Percentiles rank a stretch among this genome's conserved stretches.
Evolutionary conservation across 2,888 invertebrate species (phyloP).

Genomic region (Chorisops tibialis): DNA sequence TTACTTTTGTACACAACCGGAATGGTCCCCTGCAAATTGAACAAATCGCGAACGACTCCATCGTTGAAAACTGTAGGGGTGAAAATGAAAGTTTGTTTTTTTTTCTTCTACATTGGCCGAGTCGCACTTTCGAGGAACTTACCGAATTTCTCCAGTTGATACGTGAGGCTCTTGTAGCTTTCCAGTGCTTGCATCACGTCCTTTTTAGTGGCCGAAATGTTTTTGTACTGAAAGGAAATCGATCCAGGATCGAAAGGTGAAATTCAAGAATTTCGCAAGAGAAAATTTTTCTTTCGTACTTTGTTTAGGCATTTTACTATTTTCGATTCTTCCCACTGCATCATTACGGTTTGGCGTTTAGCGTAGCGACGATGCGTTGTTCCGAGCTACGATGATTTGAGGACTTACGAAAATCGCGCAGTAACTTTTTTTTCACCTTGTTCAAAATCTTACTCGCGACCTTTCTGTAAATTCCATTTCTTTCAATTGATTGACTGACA

Average conservation of each 20-base stretch:
- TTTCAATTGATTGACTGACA: conserved; percentile 6
- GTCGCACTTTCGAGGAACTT: conserved; percentile 37
- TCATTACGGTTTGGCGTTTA: background rate
- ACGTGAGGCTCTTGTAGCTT: conserved; percentile 64
- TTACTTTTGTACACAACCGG: conserved; percentile 86
- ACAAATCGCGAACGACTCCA: conserved; percentile 74
- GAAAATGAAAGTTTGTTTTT: conserved; percentile 10
- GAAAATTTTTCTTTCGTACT: background rate
- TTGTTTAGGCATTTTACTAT: conserved; percentile 11
- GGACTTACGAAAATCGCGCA: no score
- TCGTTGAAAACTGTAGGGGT: conserved; percentile 75
- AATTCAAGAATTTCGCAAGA: no score
- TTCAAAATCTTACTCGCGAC: background rate
- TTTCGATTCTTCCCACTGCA: conserved; percentile 14
- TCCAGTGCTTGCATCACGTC: conserved; percentile 65
- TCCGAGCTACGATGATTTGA: background rate
- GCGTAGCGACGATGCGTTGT: background rate
- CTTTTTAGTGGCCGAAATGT: conserved; percentile 63
- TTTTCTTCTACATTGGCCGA: no score
- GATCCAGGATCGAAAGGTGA: background rate
- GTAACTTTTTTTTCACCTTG: background rate
- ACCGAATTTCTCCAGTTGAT: conserved; percentile 69
- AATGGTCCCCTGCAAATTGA: conserved; percentile 87
- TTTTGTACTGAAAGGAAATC: conserved; percentile 61
- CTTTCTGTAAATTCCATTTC: conserved; percentile 3